A percentile compares a stretch with the other conserved stretches of the same genome.
Evolutionary conservation across 2,888 invertebrate genomes (phyloP).

Genomic region (Tinea trinotella): DNA sequence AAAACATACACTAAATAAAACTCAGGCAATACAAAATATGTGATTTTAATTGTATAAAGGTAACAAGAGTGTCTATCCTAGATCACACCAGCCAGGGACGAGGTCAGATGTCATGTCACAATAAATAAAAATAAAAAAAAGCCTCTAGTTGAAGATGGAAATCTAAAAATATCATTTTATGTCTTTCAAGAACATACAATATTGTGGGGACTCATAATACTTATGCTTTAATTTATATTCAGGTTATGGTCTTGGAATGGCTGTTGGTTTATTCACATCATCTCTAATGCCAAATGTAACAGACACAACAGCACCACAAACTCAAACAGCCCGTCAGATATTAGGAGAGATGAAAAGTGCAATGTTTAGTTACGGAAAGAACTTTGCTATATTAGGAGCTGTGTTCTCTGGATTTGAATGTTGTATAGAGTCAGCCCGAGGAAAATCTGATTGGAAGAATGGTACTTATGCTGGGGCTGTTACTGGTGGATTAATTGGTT

Average conservation of each 20-base stretch:
- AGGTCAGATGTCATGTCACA: no score
- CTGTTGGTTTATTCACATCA: slow-evolving; percentile 95
- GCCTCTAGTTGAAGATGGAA: no score
- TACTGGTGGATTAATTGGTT: slow-evolving; percentile 92
- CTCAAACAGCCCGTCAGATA: slow-evolving; percentile 88
- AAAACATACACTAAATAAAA: no score
- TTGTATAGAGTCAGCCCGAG: slow-evolving; percentile 93
- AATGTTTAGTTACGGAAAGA: slow-evolving; percentile 95
- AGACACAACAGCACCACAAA: slow-evolving; percentile 76
- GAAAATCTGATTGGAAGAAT: slow-evolving; percentile 97
- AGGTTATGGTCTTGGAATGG: slow-evolving; percentile 96
- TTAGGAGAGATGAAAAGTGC: slow-evolving; percentile 93
- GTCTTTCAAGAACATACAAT: not conserved
- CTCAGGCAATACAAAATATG: no score
- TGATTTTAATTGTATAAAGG: no score
- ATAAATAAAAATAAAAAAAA: no score
- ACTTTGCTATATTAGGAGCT: slow-evolving; percentile 96
- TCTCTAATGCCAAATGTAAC: slow-evolving; percentile 93
- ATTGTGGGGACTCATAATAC: not conserved
- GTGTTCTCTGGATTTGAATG: slow-evolving; percentile 97
- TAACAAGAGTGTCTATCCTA: no score
- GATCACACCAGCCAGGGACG: no score
- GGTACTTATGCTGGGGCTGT: slow-evolving; percentile 95
- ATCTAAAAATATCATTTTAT: not conserved
- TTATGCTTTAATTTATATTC: slow-evolving; percentile 24